Percentiles rank a stretch among this genome's conserved stretches.
Conservation (phyloP, 1,140 invertebrate species). For the Drosophila insularis region DNA sequence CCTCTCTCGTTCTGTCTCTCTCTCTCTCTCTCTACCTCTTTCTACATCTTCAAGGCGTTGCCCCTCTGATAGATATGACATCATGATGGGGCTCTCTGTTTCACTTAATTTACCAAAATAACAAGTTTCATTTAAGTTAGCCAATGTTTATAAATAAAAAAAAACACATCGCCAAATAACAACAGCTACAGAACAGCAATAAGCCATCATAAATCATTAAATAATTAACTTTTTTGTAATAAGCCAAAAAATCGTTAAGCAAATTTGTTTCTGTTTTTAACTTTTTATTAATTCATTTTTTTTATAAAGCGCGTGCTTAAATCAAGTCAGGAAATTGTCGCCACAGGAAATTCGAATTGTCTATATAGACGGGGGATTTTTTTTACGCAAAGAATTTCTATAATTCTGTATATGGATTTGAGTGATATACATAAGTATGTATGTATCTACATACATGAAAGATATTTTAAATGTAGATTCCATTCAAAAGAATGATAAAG, state of each 20-base stretch:
- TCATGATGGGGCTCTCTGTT: slow-evolving; percentile 29
- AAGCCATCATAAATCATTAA: slow-evolving; percentile 76
- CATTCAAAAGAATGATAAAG: too few relatives aligned
- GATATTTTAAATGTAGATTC: too few relatives aligned
- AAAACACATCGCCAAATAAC: slow-evolving; percentile 29
- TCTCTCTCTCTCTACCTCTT: too few relatives aligned
- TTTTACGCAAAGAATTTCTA: neutral
- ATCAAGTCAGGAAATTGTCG: slow-evolving; percentile 66
- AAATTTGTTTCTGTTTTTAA: slow-evolving; percentile 23
- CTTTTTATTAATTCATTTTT: slow-evolving; percentile 34
- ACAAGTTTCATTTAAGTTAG: slow-evolving; percentile 76
- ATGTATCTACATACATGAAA: too few relatives aligned
- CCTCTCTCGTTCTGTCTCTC: slow-evolving; percentile 13
- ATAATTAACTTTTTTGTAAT: slow-evolving; percentile 77
- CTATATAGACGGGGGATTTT: neutral
- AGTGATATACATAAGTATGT: too few relatives aligned
- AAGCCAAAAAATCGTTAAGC: slow-evolving; percentile 23
- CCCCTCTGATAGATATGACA: slow-evolving; percentile 33
- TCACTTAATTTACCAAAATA: slow-evolving; percentile 60
- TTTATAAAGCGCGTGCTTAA: slow-evolving; percentile 45
- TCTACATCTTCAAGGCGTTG: slow-evolving; percentile 52
- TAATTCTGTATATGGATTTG: too few relatives aligned
- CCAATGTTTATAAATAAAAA: slow-evolving; percentile 75
- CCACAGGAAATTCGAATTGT: slow-evolving; percentile 56
- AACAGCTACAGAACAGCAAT: slow-evolving; percentile 18